These are phyloP conservation scores for Gobio occitaniae DNA, from an alignment of 2,797 vertebrate species.

Conservation along the genomic window DNA sequence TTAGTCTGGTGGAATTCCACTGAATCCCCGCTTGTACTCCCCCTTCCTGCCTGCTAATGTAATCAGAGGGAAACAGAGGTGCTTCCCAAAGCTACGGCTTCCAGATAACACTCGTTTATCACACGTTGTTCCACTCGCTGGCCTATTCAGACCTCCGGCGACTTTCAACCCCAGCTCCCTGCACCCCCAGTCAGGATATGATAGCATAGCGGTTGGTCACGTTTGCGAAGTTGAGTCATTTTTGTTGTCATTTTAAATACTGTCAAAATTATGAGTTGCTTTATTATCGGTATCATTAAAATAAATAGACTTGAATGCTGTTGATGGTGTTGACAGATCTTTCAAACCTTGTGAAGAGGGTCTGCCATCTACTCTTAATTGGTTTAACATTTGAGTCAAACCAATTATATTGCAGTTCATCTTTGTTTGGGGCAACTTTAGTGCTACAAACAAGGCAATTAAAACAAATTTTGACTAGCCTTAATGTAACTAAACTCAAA, in stretches of 20 bases:
- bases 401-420: constrained; percentile 11
- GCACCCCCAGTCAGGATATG: constrained; percentile 51
- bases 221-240: constrained; percentile 13
- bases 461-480: constrained; percentile 34
- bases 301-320: neutral
- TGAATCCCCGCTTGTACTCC: constrained; percentile 70
- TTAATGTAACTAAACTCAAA: constrained; percentile 24
- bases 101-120: constrained; percentile 84
- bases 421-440: constrained; percentile 35
- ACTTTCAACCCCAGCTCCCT: constrained; percentile 53
- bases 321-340: neutral
- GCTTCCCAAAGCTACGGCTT: constrained; percentile 76
- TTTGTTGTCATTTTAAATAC: constrained; percentile 8
- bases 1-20: constrained; percentile 73
- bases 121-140: constrained; percentile 70
- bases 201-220: constrained; percentile 21
- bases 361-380: neutral
- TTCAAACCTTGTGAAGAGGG: neutral
- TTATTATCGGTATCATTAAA: neutral
- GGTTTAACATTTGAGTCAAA: constrained; percentile 28
- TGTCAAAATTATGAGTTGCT: neutral
- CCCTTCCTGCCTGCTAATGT: constrained; percentile 81
- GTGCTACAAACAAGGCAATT: constrained; percentile 45
- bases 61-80: constrained; percentile 80
- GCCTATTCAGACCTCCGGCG: constrained; percentile 62